Evolutionary conservation across 2,113 vertebrate genomes (phyloP), one percentile per base, ranked within the genome.

Genomic region (Balaeniceps rex): DNA sequence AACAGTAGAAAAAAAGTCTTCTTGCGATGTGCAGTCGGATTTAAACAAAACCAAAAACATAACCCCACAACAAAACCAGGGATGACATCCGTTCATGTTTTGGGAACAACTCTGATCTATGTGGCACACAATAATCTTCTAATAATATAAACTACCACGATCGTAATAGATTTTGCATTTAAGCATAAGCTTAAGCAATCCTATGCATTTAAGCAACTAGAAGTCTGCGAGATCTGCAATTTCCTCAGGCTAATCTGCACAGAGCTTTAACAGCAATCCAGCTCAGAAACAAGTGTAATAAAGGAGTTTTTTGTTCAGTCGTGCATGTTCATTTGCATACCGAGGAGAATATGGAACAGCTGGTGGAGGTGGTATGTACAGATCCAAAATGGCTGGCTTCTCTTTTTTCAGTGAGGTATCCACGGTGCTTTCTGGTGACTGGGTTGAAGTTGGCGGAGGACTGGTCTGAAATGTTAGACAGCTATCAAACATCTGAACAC

Each of bases 351-450:
- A 99, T 0, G 99, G 99, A 11, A 99, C 97, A 24, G 98, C 85
- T 6, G 99, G 99, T 0, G 99, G 99, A 75, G 99, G 99, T 49
- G 99, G 99, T 65, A 99, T 99, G 85, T 99, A 98, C 40, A 99
- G 96, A 80, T 99, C 99, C 95, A 99, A 88, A 95, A 99, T 98
- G 91, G 99, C 97, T 0, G 99, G 97, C 90, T 99, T 99, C 91
- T 98, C 98, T 78, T 98, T 99, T 95, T 97, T 98, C 95, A 98
- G 90, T 2, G 98, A 98, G 63, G 97, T 85, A 16, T 99, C 98
- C 79, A 98, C 95, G 2, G 97, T 94, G 94, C 98, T 97, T 76
- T 98, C 98, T 3, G 98, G 96, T 40, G 98, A 97, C 91, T 97
- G 98, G 26, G 96, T 83, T 47, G 97, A 97, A 75, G 94, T 96